Evolutionary conservation across 2,113 vertebrate genomes (phyloP), one percentile per base, ranked within the genome.

Genomic region (Rhynchomys soricoides): DNA sequence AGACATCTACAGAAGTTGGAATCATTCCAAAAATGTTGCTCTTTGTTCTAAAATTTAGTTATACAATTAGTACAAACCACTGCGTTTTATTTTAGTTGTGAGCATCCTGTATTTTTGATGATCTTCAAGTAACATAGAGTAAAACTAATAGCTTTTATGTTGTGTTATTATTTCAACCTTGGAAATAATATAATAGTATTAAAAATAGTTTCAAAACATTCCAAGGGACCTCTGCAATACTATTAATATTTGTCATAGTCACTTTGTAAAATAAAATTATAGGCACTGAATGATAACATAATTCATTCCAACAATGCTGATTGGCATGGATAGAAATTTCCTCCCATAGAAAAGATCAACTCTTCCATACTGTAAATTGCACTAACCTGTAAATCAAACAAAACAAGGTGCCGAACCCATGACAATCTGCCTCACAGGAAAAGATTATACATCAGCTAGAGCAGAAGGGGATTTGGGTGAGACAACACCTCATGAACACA

Each of bases 361-460:
- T 95, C 79, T 88, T 86, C 17, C 68, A 86, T 57, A 7, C 15
- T 62, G 4, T 24, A 81, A 31, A 81, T 55, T 29, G 83, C 26
- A 94, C 95, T 97, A 97, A 96, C 92, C 90, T 91, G 74, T 89
- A 97, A 97, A 59, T 55, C 70, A 91, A 96, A 96, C 89, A 96
- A 97, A 98, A 71, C 93, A 86, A 96, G 93, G 96, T 98, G 95
- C 87, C 2, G 94, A 55, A 29, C 11, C 95, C 48, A 89, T 64
- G 89, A n/a, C 94, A 62, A 29, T 94, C 59, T 87, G 81, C 94
- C 89, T 24, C 2, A 92, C 97, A 94, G 66, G 59, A 37, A 59
- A 64, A 96, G 95, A 96, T 96, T 92, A 89, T 59, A 90, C 92
- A 91, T 89, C 77, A 90, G 93, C 86, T 79, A 91, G 66, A 97